Conservation (phyloP, 2,113 vertebrate genomes). For the Neomonachus schauinslandi region DNA sequence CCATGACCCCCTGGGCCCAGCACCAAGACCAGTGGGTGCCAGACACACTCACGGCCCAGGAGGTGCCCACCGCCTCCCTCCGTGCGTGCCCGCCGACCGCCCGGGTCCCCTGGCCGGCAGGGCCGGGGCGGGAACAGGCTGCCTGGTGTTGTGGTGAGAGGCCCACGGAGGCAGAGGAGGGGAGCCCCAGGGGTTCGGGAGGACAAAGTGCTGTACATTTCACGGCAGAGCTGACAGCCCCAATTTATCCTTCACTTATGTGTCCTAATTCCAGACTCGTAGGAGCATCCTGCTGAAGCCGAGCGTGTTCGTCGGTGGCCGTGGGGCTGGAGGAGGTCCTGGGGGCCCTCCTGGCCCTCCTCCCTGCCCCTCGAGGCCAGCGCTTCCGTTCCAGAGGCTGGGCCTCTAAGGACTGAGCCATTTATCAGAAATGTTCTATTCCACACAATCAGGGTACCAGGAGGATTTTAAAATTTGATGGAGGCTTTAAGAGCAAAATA, state of each 20-base stretch:
- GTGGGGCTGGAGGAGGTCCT: not conserved
- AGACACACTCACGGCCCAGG: fast-evolving
- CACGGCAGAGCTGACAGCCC: not conserved
- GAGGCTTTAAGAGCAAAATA: not conserved
- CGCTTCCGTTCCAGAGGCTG: not conserved
- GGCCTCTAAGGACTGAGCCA: not conserved
- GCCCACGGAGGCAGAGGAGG: not conserved
- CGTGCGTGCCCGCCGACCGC: fast-evolving
- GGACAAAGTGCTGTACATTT: not conserved
- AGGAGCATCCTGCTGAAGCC: not conserved
- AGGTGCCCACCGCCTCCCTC: fast-evolving
- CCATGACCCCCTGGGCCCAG: not conserved
- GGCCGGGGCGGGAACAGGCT: not conserved
- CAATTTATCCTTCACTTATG: not conserved
- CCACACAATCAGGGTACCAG: not conserved
- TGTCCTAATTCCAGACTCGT: not conserved
- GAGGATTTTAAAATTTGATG: not conserved
- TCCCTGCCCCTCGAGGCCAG: not conserved
- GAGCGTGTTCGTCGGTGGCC: not conserved
- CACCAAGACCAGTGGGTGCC: fast-evolving
- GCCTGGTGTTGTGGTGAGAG: not conserved
- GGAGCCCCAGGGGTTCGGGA: not conserved
- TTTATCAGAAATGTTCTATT: not conserved
- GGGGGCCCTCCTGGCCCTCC: not conserved
- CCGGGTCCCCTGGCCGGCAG: not conserved